Evolutionary conservation across 2,888 invertebrate species (phyloP), one percentile per base, ranked within the genome.

Genomic region (Yponomeuta evonymella): DNA sequence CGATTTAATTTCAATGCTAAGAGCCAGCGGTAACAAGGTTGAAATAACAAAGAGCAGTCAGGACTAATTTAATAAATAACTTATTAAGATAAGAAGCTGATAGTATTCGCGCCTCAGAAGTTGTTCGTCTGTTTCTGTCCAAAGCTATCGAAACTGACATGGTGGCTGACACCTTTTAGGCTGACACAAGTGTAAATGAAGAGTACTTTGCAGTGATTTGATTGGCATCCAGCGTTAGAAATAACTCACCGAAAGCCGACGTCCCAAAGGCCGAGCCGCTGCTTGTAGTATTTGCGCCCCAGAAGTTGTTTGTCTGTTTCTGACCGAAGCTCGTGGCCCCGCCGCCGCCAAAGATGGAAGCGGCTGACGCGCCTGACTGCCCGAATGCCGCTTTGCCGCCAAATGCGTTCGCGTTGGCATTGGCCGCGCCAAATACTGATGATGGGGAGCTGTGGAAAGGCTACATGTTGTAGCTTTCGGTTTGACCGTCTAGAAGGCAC

Each of bases 321-420:
- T 58, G 51, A 3, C 15, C 51, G 63, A 88, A 86, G 0, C 85
- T 67, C 0, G 83, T 33, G 4, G 75, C 72, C 0, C 76, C 79
- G 0, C 82, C 83, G 0, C 85, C 83, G 0, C 89, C 88, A 70
- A 90, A 90, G 73, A 90, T 87, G 11, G 81, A 82, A 0, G 87
- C 78, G 0, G 89, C 81, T 0, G 83, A 75, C 0, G 82, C 74
- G 72, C 83, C 88, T 0, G 85, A 58, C 69, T 90, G 90, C 0
- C 88, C 87, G 74, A 93, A 93, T 0, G 86, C 69, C 0, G 88
- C 11, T 71, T 87, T 89, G 5, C 82, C 79, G 9, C 89, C 89
- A 73, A 93, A 93, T 2, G 89, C 85, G 74, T 88, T 88, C 0
- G 83, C 10, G 75, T 69, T 48, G 29, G 67, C 12, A 8, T 29